Evolutionary conservation across 2,797 vertebrate species (phyloP).

Genomic region (Acrocephalus scirpaceus): DNA sequence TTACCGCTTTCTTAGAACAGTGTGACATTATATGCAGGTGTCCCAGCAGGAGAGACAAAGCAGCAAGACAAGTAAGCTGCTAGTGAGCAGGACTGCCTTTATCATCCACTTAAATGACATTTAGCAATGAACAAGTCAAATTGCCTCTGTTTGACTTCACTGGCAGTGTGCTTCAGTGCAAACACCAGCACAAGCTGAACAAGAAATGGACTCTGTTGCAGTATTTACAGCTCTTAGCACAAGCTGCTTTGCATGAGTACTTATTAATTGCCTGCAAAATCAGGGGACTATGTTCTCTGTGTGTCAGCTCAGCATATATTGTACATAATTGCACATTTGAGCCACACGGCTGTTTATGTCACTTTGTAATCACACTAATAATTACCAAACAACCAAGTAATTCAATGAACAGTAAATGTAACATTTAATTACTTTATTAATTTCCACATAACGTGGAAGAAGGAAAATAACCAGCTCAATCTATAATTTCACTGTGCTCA

Average conservation of each 20-base stretch:
- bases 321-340: slow-evolving; percentile 64
- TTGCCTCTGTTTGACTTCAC: background rate
- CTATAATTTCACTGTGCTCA: slow-evolving; percentile 41
- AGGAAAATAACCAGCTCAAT: slow-evolving; percentile 41
- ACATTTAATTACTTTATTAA: slow-evolving; percentile 73
- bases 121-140: background rate
- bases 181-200: background rate
- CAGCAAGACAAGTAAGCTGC: background rate
- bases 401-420: slow-evolving; percentile 68
- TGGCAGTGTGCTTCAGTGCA: background rate
- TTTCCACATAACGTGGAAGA: slow-evolving; percentile 53
- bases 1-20: background rate
- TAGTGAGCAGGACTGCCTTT: background rate
- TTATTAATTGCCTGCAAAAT: slow-evolving; percentile 72
- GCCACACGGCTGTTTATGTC: slow-evolving; percentile 64
- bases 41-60: background rate
- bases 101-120: background rate
- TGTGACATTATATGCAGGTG: background rate
- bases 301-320: slow-evolving; percentile 55
- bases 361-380: slow-evolving; percentile 71
- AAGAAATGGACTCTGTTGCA: background rate
- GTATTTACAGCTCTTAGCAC: slow-evolving; percentile 34
- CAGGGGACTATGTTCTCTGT: slow-evolving; percentile 50
- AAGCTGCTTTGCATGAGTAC: slow-evolving; percentile 13
- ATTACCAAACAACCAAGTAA: slow-evolving; percentile 67